These are phyloP conservation scores for Spodoptera litura DNA, from an alignment of 1,140 invertebrate genomes.

Conservation along the genomic window DNA sequence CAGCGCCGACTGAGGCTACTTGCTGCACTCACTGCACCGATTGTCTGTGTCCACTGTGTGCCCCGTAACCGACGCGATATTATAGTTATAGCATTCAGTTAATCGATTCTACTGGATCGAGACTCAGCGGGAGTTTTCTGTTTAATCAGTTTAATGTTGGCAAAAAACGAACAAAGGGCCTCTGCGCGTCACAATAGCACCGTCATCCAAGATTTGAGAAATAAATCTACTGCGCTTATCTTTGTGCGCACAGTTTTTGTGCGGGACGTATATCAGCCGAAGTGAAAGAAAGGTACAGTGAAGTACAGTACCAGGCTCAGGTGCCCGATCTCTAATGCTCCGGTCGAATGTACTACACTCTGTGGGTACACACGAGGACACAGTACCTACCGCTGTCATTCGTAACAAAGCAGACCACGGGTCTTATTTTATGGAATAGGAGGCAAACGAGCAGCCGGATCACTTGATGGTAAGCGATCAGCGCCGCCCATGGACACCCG, in stretches of 20 bases:
- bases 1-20: too few species aligned
- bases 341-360: too few species aligned
- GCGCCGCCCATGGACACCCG: too few species aligned
- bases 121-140: constrained; percentile 31
- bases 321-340: too few species aligned
- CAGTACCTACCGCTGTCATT: too few species aligned
- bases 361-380: too few species aligned
- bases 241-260: constrained; percentile 26
- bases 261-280: neutral
- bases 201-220: constrained; percentile 32
- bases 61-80: constrained; percentile 16
- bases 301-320: too few species aligned
- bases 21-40: neutral
- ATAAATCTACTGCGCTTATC: constrained; percentile 40
- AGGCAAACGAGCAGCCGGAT: too few species aligned
- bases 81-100: constrained; percentile 32
- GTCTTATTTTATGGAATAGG: too few species aligned
- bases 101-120: constrained; percentile 26
- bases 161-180: constrained; percentile 35
- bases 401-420: too few species aligned
- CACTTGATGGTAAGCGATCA: too few species aligned
- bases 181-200: constrained; percentile 22
- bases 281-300: neutral
- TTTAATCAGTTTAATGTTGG: constrained; percentile 35
- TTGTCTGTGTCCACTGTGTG: neutral